Conservation (phyloP, 2,797 vertebrate species). For the Callimico goeldii region DNA sequence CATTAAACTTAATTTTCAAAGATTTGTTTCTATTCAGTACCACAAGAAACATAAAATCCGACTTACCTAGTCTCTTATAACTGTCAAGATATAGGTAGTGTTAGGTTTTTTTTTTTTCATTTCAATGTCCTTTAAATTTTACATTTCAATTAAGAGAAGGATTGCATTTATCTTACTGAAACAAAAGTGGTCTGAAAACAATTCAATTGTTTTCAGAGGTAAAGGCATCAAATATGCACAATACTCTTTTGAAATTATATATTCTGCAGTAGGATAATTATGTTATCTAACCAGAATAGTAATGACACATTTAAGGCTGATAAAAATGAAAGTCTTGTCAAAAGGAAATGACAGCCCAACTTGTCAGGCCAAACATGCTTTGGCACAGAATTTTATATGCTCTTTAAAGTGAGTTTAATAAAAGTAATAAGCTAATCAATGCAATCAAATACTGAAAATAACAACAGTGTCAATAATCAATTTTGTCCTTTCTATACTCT, state of each 20-base stretch:
- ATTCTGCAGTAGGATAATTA: conserved; percentile 9
- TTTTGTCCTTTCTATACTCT: background rate
- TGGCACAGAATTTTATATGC: background rate
- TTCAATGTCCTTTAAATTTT: conserved; percentile 35
- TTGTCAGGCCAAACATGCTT: background rate
- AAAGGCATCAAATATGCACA: background rate
- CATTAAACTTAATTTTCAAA: conserved; percentile 25
- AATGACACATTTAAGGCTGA: background rate
- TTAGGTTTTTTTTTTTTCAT: conserved; percentile 9
- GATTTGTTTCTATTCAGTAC: background rate
- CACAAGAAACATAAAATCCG: conserved; percentile 23
- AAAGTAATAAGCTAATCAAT: background rate
- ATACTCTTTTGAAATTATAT: background rate
- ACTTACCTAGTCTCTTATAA: background rate
- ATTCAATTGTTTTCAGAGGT: background rate
- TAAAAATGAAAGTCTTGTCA: background rate
- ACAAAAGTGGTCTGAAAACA: conserved; percentile 35
- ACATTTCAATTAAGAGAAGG: background rate
- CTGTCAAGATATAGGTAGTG: background rate
- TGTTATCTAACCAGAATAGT: background rate
- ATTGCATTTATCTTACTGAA: conserved; percentile 9
- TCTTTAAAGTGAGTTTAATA: conserved; percentile 20
- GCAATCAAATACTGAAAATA: background rate
- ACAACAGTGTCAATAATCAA: background rate
- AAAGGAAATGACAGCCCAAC: background rate